Evolutionary conservation across 2,888 invertebrate genomes (phyloP), one percentile per base, ranked within the genome.

Genomic region (Cistogaster globosa): DNA sequence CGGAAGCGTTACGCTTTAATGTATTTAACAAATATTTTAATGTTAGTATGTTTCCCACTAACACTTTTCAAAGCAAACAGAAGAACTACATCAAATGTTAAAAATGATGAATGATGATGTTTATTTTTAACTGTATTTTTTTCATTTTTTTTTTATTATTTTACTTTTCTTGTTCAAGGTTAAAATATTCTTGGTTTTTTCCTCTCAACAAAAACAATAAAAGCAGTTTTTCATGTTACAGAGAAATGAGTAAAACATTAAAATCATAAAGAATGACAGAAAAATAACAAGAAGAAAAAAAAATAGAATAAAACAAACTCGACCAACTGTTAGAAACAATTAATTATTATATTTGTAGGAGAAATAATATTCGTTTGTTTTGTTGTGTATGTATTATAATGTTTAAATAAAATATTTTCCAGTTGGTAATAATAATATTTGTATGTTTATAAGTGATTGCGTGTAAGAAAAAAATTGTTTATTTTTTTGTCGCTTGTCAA

Each of bases 311-410:
- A 22, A 58, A 16, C 18, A 60, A 80, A 45, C 36, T 51, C 18
- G 26, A 42, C 11, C 76, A 82, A 53, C 74, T 79, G 78, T 75
- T 83, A 26, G 57, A 63, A 32, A 79, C 53, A 81, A 81, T 78
- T 81, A 74, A 74, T 85, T 14, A 14, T 48, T 12, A 12, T 1
- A 48, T 51, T 51, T 51, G 3, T n/a, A n/a, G 2, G 7, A 16
- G 16, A 51, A 51, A 5, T 51, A 7, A 51, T 51, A 7, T 8
- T n/a, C 7, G 51, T 51, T n/a, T n/a, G 16, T 48, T 53, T 38
- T 32, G 32, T 51, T 53, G 55, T 51, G 14, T 26, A 26, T 26
- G 8, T 32, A 32, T 32, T 32, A 7, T 32, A 32, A 42, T 32
- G 38, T 48, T n/a, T 1, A 32, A 48, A 45, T 51, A 22, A 55